Conservation (phyloP, 35 echinoderm and acorn worm species). For the Apostichopus parvimensis region DNA sequence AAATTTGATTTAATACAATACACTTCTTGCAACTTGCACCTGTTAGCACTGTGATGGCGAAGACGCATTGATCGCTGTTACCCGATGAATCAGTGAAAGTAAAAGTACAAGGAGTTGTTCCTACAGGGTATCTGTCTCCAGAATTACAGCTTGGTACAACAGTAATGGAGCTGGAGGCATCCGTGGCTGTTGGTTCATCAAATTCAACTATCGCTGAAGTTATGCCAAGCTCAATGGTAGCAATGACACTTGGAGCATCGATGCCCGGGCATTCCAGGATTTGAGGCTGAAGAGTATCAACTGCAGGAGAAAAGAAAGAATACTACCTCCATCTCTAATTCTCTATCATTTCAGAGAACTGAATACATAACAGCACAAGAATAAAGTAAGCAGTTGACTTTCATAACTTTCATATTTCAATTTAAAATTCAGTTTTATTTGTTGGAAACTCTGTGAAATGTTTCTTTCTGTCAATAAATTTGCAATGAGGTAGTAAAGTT, state of each 20-base stretch:
- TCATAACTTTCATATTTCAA: too few relatives aligned
- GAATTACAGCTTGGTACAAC: background rate
- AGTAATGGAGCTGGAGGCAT: background rate
- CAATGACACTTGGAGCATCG: background rate
- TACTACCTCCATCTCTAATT: too few relatives aligned
- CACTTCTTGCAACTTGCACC: background rate
- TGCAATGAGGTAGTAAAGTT: too few relatives aligned
- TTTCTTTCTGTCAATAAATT: too few relatives aligned
- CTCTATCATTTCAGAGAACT: too few relatives aligned
- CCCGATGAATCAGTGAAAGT: slow-evolving; percentile 21
- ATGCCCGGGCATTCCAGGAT: background rate
- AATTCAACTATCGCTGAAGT: background rate
- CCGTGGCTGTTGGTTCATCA: background rate
- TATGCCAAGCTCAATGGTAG: background rate
- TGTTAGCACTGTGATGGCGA: background rate
- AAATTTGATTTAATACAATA: too few relatives aligned
- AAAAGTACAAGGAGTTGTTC: background rate
- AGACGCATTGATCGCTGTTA: background rate
- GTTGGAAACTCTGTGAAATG: too few relatives aligned
- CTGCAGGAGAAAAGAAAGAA: background rate
- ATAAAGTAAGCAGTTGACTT: too few relatives aligned
- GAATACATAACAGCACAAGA: too few relatives aligned
- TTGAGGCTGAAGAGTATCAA: background rate
- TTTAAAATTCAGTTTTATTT: too few relatives aligned
- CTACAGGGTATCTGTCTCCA: slow-evolving; percentile 14